Percentiles rank a stretch among this genome's conserved stretches.
phyloP scores from a whole-genome alignment of 2,888 invertebrate species.

The Eudasyphora cyanicolor region DNA sequence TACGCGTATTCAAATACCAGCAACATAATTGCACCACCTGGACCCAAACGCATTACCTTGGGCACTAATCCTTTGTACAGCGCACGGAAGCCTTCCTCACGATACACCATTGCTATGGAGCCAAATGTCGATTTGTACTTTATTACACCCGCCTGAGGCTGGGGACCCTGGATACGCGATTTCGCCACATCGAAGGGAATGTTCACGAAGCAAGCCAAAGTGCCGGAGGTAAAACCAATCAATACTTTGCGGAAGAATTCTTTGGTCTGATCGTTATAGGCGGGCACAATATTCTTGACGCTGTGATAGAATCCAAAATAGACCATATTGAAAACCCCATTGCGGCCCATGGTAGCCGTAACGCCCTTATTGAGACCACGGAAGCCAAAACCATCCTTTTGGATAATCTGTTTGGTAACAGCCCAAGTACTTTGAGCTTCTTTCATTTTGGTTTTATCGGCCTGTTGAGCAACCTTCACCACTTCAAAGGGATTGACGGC shows the following conservation, averaged over 20 bases:
- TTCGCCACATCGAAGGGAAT: conserved; percentile 98
- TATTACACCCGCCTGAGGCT: conserved; percentile 86
- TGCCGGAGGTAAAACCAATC: conserved; percentile 93
- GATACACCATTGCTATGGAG: conserved; percentile 87
- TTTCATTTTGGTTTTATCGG: conserved; percentile 84
- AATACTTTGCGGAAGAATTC: conserved; percentile 89
- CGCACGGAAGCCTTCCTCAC: conserved; percentile 93
- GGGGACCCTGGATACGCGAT: conserved; percentile 96
- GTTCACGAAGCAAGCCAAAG: conserved; percentile 91
- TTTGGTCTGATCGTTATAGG: conserved; percentile 84
- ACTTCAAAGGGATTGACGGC: conserved; percentile 97
- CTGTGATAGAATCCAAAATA: conserved; percentile 98
- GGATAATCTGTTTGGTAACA: conserved; percentile 89
- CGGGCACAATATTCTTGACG: conserved; percentile 88
- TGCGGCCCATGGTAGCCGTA: conserved; percentile 92
- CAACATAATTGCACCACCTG: conserved; percentile 97
- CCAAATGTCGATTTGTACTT: conserved; percentile 90
- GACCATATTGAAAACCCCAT: conserved; percentile 95
- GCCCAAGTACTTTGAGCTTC: conserved; percentile 88
- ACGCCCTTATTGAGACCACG: conserved; percentile 93
- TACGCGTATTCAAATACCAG: conserved; percentile 94
- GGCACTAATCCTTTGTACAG: conserved; percentile 95
- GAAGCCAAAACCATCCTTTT: conserved; percentile 88
- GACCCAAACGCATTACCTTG: conserved; percentile 94
- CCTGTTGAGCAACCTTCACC: conserved; percentile 94